phyloP scores from a whole-genome alignment of 1,140 invertebrate genomes.

The Brevipalpus yothersi region DNA sequence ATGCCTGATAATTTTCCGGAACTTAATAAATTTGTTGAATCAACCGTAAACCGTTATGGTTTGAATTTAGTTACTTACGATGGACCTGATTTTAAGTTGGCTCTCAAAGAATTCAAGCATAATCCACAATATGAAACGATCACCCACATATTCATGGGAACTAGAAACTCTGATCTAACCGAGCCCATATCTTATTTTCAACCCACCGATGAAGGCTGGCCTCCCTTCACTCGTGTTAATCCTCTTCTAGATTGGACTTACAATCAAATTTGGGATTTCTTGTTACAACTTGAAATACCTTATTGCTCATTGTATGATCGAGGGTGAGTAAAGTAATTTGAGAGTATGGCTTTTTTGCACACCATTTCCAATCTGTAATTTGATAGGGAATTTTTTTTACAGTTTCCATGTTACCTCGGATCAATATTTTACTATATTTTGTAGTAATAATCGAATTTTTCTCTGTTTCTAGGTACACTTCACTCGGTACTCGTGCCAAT shows the following conservation, averaged over 20 bases:
- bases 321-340: constrained; percentile 27
- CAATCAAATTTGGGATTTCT: constrained; percentile 62
- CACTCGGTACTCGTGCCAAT: constrained; percentile 47
- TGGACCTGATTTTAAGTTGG: constrained; percentile 38
- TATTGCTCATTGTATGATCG: constrained; percentile 69
- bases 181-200: constrained; percentile 7
- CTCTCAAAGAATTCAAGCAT: constrained; percentile 32
- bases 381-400: neutral
- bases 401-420: neutral
- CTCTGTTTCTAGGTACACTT: constrained; percentile 40
- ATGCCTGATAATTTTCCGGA: constrained; percentile 52
- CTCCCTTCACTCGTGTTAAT: constrained; percentile 54
- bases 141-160: constrained; percentile 67
- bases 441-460: neutral
- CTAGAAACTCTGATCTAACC: constrained; percentile 43
- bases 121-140: constrained; percentile 31
- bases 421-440: neutral
- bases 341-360: neutral
- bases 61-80: constrained; percentile 39
- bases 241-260: constrained; percentile 76
- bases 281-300: constrained; percentile 43
- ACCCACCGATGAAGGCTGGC: constrained; percentile 57
- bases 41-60: constrained; percentile 37
- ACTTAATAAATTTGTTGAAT: constrained; percentile 53
- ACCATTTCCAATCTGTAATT: neutral